Base-by-base conservation (phyloP, 92 coral and sea anemone genomes). In the Epizoanthus ramosus region DNA sequence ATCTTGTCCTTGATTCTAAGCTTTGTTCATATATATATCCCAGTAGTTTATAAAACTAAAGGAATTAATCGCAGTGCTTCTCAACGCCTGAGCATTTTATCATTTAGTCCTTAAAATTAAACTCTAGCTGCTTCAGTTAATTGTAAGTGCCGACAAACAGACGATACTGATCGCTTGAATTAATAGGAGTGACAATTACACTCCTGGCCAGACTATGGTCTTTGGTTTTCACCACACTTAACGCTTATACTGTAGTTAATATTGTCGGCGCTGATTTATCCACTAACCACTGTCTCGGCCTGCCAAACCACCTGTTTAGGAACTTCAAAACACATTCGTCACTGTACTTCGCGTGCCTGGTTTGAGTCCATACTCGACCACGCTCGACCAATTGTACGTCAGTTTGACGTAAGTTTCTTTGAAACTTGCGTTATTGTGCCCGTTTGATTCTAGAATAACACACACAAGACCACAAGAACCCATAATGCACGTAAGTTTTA, bases 41-140 rank as follows among this genome's bases (percentile, higher is more conserved):
- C 50, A 67, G 31, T 28, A 67, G 71, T 8, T 67, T 9, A 67
- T 67, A 67, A 67, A 67, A 67, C 71, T 67, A 65, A 65, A 65
- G 71, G 18, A 23, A 65, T 65, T 65, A 65, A 65, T 19, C 21
- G 39, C 43, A 65, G 71, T 65, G 71, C 71, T 65, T 28, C 8
- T 24, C 25, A 65, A 24, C 21, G 41, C 71, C 71, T 6, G 13
- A 23, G 43, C 31, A 13, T 65, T 9, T 24, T 67, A 14, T 33
- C 50, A 67, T 67, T 67, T 67, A 28, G 72, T 67, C 72, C 72
- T 67, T 33, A 67, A 67, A 67, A 67, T 33, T 67, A 67, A 67
- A 33, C 71, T 67, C 17, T 50, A 12, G n/a, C 72, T 67, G 16
- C 72, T 67, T 67, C 72, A 67, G 50, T 28, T 66, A 66, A 66